A percentile compares a stretch with the other conserved stretches of the same genome.
Conservation (phyloP, 2,797 vertebrate genomes). For the Lepidocolaptes lacrymiger region DNA sequence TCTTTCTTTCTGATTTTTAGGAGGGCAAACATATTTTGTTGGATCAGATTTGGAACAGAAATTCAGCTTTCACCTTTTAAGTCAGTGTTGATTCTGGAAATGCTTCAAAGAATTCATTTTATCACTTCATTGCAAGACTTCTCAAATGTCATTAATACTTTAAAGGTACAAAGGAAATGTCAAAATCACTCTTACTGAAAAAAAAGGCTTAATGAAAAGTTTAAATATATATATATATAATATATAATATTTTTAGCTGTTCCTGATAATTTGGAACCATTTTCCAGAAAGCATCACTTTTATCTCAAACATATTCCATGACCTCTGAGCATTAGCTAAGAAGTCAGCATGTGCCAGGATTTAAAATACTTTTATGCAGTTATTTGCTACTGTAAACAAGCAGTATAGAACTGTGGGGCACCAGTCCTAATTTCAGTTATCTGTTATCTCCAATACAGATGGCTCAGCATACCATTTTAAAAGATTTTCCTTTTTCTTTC, state of each 20-base stretch:
- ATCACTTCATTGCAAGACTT: background rate
- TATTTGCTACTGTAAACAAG: background rate
- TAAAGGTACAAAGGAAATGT: background rate
- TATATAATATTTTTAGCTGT: background rate
- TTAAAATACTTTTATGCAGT: background rate
- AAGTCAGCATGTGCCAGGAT: background rate
- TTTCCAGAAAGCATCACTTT: background rate
- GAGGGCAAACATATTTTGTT: background rate
- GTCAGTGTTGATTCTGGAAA: conserved; percentile 5
- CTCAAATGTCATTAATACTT: background rate
- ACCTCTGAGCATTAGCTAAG: background rate
- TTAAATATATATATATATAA: background rate
- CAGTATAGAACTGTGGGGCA: background rate
- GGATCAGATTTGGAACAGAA: background rate
- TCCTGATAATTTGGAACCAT: background rate
- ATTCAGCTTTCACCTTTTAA: background rate
- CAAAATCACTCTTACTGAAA: background rate
- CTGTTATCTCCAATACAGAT: background rate
- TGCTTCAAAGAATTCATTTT: conserved; percentile 5
- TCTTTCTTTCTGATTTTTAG: background rate
- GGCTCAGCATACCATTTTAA: background rate
- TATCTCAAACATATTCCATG: background rate
- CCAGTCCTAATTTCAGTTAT: background rate
- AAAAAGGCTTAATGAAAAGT: background rate
- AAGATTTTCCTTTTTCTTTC: background rate